Conservation (phyloP, 2,113 vertebrate species). For the Sceloporus undulatus region DNA sequence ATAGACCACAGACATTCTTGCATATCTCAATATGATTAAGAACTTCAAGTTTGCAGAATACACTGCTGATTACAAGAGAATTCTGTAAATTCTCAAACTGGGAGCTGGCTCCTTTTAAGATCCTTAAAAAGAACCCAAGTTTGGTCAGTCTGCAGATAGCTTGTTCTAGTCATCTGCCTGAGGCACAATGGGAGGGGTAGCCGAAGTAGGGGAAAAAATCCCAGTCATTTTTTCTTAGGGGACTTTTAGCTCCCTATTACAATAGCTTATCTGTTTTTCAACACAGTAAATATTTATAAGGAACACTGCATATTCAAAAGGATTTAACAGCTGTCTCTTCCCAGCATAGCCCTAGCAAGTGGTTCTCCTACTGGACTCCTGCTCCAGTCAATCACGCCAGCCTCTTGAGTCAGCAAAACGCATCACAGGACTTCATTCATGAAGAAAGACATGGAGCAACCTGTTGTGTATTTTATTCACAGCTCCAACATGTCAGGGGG, state of each 20-base stretch:
- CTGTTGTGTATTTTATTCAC: conserved; percentile 48
- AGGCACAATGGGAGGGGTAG: conserved; percentile 33
- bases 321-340: conserved; percentile 57
- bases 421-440: conserved; percentile 63
- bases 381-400: conserved; percentile 71
- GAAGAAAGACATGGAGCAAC: conserved; percentile 44
- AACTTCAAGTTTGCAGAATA: background rate
- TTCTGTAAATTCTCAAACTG: background rate
- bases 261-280: conserved; percentile 64
- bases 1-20: background rate
- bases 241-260: conserved; percentile 55
- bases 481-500: conserved; percentile 38
- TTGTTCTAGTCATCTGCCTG: conserved; percentile 64
- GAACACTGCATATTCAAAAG: conserved; percentile 58
- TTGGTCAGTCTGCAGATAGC: conserved; percentile 54
- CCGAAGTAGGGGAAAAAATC: conserved; percentile 41
- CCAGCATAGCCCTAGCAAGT: conserved; percentile 57
- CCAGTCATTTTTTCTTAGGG: conserved; percentile 49
- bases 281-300: conserved; percentile 72
- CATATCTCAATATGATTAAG: background rate
- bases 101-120: background rate
- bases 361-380: conserved; percentile 61
- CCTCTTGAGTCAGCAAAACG: conserved; percentile 61
- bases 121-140: background rate
- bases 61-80: background rate